A percentile compares a stretch with the other conserved stretches of the same genome.
These are phyloP conservation scores for Progne subis DNA, from an alignment of 2,113 vertebrate genomes.

Conservation along the genomic window DNA sequence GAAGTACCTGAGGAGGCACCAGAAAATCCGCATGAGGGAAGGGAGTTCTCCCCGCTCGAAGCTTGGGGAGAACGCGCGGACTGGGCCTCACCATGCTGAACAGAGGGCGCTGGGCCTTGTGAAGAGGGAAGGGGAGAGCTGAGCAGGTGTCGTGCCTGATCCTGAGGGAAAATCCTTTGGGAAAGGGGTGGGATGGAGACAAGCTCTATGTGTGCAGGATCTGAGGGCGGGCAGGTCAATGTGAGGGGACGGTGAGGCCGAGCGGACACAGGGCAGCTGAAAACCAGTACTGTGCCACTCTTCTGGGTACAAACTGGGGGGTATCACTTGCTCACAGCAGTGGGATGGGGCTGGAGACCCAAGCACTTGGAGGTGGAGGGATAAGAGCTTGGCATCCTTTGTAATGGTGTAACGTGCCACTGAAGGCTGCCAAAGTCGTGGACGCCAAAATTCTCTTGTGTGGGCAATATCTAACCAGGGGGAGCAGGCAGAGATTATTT, in stretches of 20 bases:
- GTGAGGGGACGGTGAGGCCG: not conserved
- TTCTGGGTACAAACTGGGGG: not conserved
- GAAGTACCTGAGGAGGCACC: not conserved
- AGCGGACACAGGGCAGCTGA: not conserved
- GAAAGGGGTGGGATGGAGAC: not conserved
- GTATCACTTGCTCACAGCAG: not conserved
- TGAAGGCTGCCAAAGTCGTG: not conserved
- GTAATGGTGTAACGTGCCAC: not conserved
- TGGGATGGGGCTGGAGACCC: not conserved
- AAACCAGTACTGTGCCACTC: not conserved
- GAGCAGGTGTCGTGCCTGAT: not conserved
- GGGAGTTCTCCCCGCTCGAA: not conserved
- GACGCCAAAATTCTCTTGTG: not conserved
- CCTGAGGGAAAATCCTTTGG: not conserved
- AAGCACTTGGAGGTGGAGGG: not conserved
- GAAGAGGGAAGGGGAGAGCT: not conserved
- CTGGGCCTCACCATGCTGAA: not conserved
- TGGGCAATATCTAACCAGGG: not conserved
- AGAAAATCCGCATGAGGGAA: not conserved
- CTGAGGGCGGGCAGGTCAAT: not conserved
- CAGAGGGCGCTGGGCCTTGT: not conserved
- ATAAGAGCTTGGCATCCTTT: not conserved
- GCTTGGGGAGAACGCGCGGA: fast-evolving
- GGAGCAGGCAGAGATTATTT: not conserved
- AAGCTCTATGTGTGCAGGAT: not conserved